Conservation (phyloP, 2,797 vertebrate genomes). For the Vireo griseus region DNA sequence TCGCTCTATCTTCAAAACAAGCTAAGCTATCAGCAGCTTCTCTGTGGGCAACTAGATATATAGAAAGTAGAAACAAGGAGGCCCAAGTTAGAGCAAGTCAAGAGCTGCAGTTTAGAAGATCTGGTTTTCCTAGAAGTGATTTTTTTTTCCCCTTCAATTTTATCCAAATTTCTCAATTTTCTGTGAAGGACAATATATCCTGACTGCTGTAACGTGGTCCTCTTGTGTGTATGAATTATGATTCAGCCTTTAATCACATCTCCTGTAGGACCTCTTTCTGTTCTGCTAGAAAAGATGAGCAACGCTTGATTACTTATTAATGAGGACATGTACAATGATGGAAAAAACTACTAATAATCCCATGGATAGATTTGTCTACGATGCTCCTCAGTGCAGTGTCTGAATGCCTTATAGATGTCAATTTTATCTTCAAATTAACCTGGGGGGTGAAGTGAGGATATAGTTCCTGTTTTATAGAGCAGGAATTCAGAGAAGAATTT, state of each 20-base stretch:
- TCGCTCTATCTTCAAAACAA: background rate
- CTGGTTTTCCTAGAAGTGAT: background rate
- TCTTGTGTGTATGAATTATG: background rate
- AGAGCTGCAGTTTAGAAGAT: background rate
- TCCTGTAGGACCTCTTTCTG: background rate
- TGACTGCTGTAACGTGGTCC: background rate
- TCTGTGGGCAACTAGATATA: background rate
- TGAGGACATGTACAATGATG: background rate
- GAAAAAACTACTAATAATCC: background rate
- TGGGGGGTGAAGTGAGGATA: background rate
- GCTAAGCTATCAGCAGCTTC: background rate
- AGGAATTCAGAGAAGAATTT: background rate
- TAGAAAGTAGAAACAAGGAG: background rate
- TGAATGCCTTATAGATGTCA: background rate
- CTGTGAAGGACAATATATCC: background rate
- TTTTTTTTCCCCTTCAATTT: background rate
- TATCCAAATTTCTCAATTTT: background rate
- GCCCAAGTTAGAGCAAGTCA: background rate
- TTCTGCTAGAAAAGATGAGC: background rate
- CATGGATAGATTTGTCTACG: background rate
- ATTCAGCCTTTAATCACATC: background rate
- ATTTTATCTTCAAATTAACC: background rate
- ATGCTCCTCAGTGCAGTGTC: background rate
- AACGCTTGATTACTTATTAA: background rate
- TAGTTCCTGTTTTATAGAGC: background rate